These are phyloP conservation scores for Brachionus paranguensis DNA, from an alignment of 1,140 invertebrate genomes.

Conservation along the genomic window DNA sequence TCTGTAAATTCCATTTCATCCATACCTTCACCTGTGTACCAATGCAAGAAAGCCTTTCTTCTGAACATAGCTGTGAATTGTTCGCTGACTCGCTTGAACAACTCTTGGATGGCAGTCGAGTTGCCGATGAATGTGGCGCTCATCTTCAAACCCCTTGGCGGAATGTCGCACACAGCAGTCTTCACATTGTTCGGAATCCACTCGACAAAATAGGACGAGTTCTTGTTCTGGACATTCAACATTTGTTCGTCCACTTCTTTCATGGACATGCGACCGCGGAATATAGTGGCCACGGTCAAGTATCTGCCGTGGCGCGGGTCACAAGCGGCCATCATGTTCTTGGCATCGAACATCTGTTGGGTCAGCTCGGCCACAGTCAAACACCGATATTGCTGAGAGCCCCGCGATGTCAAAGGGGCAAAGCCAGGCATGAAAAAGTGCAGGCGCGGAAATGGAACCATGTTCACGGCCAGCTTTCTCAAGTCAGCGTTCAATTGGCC, in stretches of 20 bases:
- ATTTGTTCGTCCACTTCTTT: slow-evolving; percentile 74
- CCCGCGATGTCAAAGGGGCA: slow-evolving; percentile 78
- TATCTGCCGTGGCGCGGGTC: slow-evolving; percentile 76
- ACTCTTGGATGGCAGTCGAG: slow-evolving; percentile 69
- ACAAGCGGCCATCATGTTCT: slow-evolving; percentile 91
- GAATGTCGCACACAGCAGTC: slow-evolving; percentile 65
- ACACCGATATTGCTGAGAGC: slow-evolving; percentile 54
- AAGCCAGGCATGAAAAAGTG: slow-evolving; percentile 97
- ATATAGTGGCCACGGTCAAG: slow-evolving; percentile 84
- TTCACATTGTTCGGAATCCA: slow-evolving; percentile 68
- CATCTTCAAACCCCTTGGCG: slow-evolving; percentile 60
- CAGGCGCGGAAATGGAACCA: slow-evolving; percentile 88
- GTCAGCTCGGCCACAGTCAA: slow-evolving; percentile 74
- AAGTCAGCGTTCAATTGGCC: slow-evolving; percentile 70
- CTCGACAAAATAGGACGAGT: slow-evolving; percentile 69
- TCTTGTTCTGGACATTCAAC: slow-evolving; percentile 79
- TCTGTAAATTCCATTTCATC: slow-evolving; percentile 72
- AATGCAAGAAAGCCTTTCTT: slow-evolving; percentile 71
- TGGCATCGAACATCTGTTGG: slow-evolving; percentile 65
- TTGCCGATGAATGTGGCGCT: slow-evolving; percentile 58
- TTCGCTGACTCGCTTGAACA: slow-evolving; percentile 71
- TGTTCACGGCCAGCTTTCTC: slow-evolving; percentile 88
- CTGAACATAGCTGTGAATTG: slow-evolving; percentile 71
- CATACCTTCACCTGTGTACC: slow-evolving; percentile 77
- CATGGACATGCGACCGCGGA: slow-evolving; percentile 90